phyloP scores from a whole-genome alignment of 2,113 vertebrate genomes.

The Capricornis sumatraensis region DNA sequence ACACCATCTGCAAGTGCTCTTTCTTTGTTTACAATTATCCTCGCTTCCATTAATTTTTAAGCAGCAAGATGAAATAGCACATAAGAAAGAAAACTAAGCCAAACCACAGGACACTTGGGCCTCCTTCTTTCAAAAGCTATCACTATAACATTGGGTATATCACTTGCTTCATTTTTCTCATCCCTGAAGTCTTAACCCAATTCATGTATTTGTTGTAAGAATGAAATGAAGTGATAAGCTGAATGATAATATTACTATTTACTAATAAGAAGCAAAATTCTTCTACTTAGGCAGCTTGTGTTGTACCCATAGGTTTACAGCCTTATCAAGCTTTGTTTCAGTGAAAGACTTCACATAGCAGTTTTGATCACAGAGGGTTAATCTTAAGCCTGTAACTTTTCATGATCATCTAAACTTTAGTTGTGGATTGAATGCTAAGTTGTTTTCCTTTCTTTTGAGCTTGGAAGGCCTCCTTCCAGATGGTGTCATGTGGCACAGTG shows the following conservation, averaged over 20 bases:
- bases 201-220: not conserved
- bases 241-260: not conserved
- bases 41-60: conserved; percentile 1
- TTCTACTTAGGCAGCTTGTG: not conserved
- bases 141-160: not conserved
- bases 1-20: not conserved
- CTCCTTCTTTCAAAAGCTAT: not conserved
- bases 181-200: not conserved
- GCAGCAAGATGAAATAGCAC: not conserved
- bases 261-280: not conserved
- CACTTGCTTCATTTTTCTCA: not conserved
- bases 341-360: not conserved
- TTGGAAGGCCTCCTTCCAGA: conserved; percentile 68
- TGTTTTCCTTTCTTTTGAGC: conserved; percentile 65
- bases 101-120: not conserved
- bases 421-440: conserved; percentile 15
- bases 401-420: conserved; percentile 4
- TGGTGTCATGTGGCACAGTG: conserved; percentile 61
- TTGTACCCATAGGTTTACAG: not conserved
- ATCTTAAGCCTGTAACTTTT: conserved; percentile 20
- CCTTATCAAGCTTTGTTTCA: not conserved
- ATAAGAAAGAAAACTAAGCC: not conserved
- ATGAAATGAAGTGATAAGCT: not conserved
- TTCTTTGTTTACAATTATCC: not conserved
- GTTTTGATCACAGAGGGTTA: conserved; percentile 23